Conservation (phyloP, 2,888 invertebrate species). For the Drosophila algonquin region DNA sequence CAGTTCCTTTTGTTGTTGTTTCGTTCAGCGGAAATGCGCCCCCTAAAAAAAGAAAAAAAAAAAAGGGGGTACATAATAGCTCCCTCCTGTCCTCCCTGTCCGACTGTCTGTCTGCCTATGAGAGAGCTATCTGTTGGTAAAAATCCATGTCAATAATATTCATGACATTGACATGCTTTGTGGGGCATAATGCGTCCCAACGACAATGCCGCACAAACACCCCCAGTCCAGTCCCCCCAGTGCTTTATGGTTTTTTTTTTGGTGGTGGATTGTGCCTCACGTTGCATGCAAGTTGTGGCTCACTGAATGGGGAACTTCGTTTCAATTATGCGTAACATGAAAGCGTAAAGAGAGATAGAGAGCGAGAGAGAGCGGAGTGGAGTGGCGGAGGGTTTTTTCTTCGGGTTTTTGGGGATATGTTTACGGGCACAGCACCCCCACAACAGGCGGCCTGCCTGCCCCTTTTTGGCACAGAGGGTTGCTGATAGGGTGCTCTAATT, state of each 20-base stretch:
- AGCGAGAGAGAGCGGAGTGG: constrained; percentile 2
- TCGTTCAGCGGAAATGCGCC: constrained; percentile 48
- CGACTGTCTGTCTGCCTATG: neutral
- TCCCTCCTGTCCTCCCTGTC: constrained; percentile 25
- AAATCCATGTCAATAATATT: constrained; percentile 78
- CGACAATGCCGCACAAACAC: constrained; percentile 7
- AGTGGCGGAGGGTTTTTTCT: neutral
- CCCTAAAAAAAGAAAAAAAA: constrained; percentile 57
- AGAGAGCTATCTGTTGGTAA: constrained; percentile 33
- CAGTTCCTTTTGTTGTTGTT: constrained; percentile 27
- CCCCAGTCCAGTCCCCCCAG: neutral
- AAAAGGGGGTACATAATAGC: constrained; percentile 59
- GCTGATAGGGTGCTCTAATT: constrained; percentile 26
- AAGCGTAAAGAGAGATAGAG: constrained; percentile 43
- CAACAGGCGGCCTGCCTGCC: neutral
- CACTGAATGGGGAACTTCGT: constrained; percentile 69
- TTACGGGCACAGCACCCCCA: constrained; percentile 1
- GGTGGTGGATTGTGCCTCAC: constrained; percentile 28
- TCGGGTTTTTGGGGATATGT: constrained; percentile 23
- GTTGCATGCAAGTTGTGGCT: constrained; percentile 43
- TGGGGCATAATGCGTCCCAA: constrained; percentile 53
- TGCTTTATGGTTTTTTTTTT: neutral
- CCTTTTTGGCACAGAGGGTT: constrained; percentile 38
- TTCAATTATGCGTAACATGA: constrained; percentile 76
- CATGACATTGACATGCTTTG: constrained; percentile 79